A percentile compares a stretch with the other conserved stretches of the same genome.
Evolutionary conservation across 2,113 vertebrate genomes (phyloP).

Genomic region (Cyanoderma ruficeps): DNA sequence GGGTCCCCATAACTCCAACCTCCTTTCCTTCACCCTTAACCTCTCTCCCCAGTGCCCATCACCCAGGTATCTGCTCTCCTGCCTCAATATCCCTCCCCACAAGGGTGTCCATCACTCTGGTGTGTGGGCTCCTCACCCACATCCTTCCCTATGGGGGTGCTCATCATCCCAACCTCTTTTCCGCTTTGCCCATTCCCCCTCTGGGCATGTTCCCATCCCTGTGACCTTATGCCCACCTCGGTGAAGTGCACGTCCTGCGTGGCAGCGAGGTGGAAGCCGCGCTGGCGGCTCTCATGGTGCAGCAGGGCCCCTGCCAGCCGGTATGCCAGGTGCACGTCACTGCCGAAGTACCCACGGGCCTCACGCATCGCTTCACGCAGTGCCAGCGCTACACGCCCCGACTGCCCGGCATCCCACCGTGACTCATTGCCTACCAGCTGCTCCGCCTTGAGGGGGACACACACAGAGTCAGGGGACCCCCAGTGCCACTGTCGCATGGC

Average conservation of each 20-base stretch:
- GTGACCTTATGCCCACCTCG: slow-evolving; percentile 74
- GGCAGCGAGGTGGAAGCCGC: slow-evolving; percentile 88
- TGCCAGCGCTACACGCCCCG: slow-evolving; percentile 77
- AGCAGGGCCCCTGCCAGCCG: slow-evolving; percentile 83
- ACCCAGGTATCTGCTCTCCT: background rate
- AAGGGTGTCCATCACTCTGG: background rate
- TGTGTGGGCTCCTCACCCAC: background rate
- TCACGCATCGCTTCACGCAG: slow-evolving; percentile 83
- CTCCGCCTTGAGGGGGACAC: slow-evolving; percentile 72
- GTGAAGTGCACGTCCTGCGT: slow-evolving; percentile 95
- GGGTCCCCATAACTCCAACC: background rate
- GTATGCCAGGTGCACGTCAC: slow-evolving; percentile 88
- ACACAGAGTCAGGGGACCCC: background rate
- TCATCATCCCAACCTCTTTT: background rate
- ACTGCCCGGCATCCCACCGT: slow-evolving; percentile 75
- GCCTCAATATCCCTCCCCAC: background rate
- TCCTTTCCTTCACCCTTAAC: background rate
- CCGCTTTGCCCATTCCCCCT: fast-evolving
- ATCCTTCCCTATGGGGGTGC: too few relatives aligned
- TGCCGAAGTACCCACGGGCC: slow-evolving; percentile 79
- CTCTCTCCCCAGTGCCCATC: background rate
- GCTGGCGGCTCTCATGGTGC: slow-evolving; percentile 85
- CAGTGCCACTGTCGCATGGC: background rate
- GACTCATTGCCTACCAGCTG: slow-evolving; percentile 80
- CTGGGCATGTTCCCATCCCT: fast-evolving